Base-by-base conservation (phyloP, 1,140 invertebrate species). In the Polyergus mexicanus region DNA sequence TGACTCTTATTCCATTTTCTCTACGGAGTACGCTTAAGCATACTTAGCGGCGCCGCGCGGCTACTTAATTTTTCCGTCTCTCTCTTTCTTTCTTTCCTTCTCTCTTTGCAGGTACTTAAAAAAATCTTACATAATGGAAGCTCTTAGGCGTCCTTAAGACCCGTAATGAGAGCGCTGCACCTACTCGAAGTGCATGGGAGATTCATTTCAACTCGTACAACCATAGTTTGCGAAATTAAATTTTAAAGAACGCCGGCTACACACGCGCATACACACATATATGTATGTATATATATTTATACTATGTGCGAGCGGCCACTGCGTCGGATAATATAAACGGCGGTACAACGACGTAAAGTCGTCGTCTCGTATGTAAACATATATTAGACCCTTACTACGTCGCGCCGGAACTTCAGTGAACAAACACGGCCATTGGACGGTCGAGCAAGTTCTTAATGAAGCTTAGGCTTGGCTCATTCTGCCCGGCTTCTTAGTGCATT, bases 371-470 rank as follows among this genome's bases (percentile, higher is more conserved):
- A 35, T 84, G 72, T 84, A 76, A 84, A 84, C 72, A 60, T 84
- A 75, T 84, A 84, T 84, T 84, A 77, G 47, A 84, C 60, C 32
- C 71, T 84, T 56, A 63, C 44, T 44, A 77, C 72, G 75, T 66
- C 63, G 44, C 13, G 76, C 38, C 35, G 71, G 47, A 85, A 85
- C 75, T 85, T 85, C 47, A 51, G 74, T 54, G 84, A 77, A 85
- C 84, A 85, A 85, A 85, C 74, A 62, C 75, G 51, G 38, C 75
- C 63, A 80, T 85, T 78, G 74, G 75, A 78, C 75, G 84, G 63
- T 47, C 60, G 60, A 78, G 84, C 66, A 85, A 85, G 74, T 85
- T 85, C 84, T 85, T 85, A 85, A 85, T 85, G 84, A 78, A 85
- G 84, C 84, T 85, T 78, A 85, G 72, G 74, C 80, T 74, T 74